Percentiles rank a stretch among this genome's conserved stretches.
These are phyloP conservation scores for Melitaea cinxia DNA, from an alignment of 1,140 invertebrate genomes.

Conservation along the genomic window DNA sequence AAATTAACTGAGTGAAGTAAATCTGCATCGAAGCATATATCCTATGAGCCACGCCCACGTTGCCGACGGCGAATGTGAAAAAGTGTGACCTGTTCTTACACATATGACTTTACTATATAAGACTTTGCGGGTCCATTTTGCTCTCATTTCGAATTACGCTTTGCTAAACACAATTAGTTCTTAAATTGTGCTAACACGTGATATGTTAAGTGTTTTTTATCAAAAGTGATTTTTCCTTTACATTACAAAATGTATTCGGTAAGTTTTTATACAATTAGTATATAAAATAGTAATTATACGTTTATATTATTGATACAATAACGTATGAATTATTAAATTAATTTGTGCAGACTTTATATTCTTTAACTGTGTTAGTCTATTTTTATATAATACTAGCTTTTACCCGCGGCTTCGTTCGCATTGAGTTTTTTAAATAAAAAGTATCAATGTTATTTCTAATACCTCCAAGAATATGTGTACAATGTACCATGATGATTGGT, in stretches of 20 bases:
- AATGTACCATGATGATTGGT: too few species aligned
- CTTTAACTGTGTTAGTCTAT: too few species aligned
- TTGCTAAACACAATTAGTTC: conserved; percentile 72
- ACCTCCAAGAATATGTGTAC: too few species aligned
- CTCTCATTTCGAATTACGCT: conserved; percentile 78
- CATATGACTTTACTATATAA: conserved; percentile 80
- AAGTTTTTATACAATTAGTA: conserved; percentile 26
- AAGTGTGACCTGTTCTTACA: conserved; percentile 80
- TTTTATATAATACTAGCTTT: too few species aligned
- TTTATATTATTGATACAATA: conserved; percentile 5
- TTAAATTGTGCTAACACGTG: conserved; percentile 34
- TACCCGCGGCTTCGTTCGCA: too few species aligned
- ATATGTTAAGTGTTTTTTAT: conserved; percentile 28
- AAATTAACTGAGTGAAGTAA: not conserved
- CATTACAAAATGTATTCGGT: conserved; percentile 54
- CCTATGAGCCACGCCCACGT: conserved; percentile 63
- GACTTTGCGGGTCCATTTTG: conserved; percentile 71
- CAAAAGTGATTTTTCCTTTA: conserved; percentile 14
- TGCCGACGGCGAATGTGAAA: conserved; percentile 75
- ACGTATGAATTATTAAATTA: not conserved
- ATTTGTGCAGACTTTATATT: not conserved
- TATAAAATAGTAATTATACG: not conserved
- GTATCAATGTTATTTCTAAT: too few species aligned
- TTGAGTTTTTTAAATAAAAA: too few species aligned
- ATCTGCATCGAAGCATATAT: conserved; percentile 16